Conservation (phyloP, 2,888 invertebrate genomes). For the Drosophila kambysellisi region DNA sequence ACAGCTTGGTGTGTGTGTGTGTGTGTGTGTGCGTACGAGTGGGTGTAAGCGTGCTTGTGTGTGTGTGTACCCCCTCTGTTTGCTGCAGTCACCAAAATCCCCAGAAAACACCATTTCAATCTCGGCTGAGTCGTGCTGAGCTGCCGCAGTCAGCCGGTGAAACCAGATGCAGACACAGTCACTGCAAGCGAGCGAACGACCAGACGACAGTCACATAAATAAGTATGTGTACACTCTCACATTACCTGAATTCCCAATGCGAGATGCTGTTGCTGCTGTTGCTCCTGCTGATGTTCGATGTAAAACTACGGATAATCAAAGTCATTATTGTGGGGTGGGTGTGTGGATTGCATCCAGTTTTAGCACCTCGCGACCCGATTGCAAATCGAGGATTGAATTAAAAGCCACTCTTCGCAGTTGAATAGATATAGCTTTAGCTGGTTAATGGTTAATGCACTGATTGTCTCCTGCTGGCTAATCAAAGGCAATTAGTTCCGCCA, state of each 20-base stretch:
- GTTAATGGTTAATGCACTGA: background rate
- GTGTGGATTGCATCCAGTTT: slow-evolving; percentile 6
- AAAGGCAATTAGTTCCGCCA: slow-evolving; percentile 43
- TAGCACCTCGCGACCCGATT: slow-evolving; percentile 9
- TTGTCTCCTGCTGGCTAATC: slow-evolving; percentile 32
- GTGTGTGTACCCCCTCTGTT: slow-evolving; percentile 24
- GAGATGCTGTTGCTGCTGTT: background rate
- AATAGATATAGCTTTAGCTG: background rate
- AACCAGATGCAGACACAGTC: slow-evolving; percentile 36
- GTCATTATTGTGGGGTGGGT: slow-evolving; percentile 46
- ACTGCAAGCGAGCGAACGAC: slow-evolving; percentile 14
- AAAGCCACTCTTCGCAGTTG: slow-evolving; percentile 13
- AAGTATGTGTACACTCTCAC: slow-evolving; percentile 15
- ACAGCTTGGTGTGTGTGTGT: background rate
- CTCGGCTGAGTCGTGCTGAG: slow-evolving; percentile 69
- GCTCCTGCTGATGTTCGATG: slow-evolving; percentile 21
- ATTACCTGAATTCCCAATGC: slow-evolving; percentile 30
- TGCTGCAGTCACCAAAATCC: slow-evolving; percentile 55
- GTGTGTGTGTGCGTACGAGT: background rate
- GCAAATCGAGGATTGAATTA: slow-evolving; percentile 23
- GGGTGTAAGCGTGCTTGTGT: background rate
- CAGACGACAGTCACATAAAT: slow-evolving; percentile 27
- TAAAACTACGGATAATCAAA: slow-evolving; percentile 57
- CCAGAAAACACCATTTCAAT: slow-evolving; percentile 73
- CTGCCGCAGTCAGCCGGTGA: slow-evolving; percentile 47